Base-by-base conservation (phyloP, 2,113 vertebrate species). In the Nasalis larvatus region DNA sequence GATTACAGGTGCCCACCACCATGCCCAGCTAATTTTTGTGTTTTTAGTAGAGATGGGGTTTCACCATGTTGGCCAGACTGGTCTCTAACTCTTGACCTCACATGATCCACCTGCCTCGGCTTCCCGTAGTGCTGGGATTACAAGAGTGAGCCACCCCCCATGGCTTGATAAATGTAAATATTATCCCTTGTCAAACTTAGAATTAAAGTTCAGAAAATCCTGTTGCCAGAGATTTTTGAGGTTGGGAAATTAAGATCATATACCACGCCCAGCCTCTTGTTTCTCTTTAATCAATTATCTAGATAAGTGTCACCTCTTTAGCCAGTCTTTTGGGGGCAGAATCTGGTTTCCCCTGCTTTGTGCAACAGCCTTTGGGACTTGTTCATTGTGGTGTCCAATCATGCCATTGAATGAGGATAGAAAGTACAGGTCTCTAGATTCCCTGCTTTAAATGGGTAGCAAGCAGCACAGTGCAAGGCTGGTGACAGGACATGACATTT, bases 161-260 rank as follows among this genome's bases (percentile, higher is more conserved):
- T 30, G 30, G 60, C 4, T 27, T 63, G 17, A 69, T 58, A 74
- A 88, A 30, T 82, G 8, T 47, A 89, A 92, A 89, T 84, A 37
- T 69, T 68, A 52, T n/a, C 32, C 6, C 10, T 96, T 73, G 54
- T n/a, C 32, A 87, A 89, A 84, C 23, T 91, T 74, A 76, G 30
- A 94, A 91, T 17, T 91, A 78, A 86, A 97, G 21, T 73, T 89
- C 21, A 93, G 68, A 80, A 95, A 94, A 80, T 69, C 32, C 49
- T 2, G 40, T 49, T 89, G 4, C 20, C 32, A 90, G 89, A 96
- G 12, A 87, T 81, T 54, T 54, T 78, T 95, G 60, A 96, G 30
- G 60, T 66, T 86, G 35, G 47, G 35, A 95, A 95, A 94, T 86
- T 77, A 85, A 86, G n/a, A 77, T 32, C 14, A 58, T 45, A 68